phyloP scores from a whole-genome alignment of 2,113 vertebrate species.

The Marcusenius ussheri region DNA sequence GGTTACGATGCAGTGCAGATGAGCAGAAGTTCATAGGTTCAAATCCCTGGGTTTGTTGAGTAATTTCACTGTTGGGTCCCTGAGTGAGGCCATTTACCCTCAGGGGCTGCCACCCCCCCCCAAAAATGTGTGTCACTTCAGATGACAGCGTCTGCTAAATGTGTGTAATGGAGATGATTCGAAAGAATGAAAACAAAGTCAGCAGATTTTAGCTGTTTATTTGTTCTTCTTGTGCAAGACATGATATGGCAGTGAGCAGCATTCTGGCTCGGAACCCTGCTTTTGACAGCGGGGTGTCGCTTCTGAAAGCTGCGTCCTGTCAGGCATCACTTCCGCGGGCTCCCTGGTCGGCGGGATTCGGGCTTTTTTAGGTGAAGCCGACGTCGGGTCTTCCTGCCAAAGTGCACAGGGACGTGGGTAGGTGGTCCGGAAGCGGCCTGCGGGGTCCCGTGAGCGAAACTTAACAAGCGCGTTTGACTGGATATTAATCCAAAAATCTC shows the following conservation, averaged over 20 bases:
- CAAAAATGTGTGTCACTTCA: neutral
- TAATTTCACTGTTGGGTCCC: neutral
- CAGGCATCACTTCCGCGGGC: constrained; percentile 26
- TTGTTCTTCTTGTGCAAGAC: neutral
- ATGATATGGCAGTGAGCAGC: neutral
- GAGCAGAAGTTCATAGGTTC: neutral
- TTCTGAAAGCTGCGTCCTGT: constrained; percentile 17
- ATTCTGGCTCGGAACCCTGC: neutral
- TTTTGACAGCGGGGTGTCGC: neutral
- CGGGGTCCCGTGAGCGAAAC: constrained; percentile 44
- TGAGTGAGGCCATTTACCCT: neutral
- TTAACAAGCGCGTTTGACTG: constrained; percentile 55
- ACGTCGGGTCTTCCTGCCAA: constrained; percentile 37
- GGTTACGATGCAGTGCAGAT: neutral
- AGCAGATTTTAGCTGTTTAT: constrained; percentile 10
- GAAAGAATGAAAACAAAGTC: neutral
- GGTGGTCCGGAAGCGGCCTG: constrained; percentile 54
- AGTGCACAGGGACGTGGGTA: constrained; percentile 36
- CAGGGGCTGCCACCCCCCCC: neutral
- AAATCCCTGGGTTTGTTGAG: neutral
- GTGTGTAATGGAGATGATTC: neutral
- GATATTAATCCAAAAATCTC: constrained; percentile 42
- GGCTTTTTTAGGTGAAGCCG: constrained; percentile 28
- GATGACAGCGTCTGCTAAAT: neutral
- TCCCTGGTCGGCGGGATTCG: constrained; percentile 35